Evolutionary conservation across 2,113 vertebrate genomes (phyloP).

Genomic region (Gorsachius goisagi): DNA sequence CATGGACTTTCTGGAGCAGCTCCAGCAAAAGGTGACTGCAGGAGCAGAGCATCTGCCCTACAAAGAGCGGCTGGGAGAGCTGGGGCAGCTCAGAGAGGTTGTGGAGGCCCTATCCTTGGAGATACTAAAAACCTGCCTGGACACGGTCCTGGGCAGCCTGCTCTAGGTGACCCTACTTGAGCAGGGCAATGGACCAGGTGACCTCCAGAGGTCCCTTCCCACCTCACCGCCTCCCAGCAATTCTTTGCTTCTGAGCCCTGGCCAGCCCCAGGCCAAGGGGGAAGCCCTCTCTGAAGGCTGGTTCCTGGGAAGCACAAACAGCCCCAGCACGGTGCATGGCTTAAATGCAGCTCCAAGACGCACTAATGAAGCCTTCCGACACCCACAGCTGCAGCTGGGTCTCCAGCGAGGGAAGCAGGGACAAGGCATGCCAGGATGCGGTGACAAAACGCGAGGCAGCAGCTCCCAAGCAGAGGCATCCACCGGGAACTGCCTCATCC

Average conservation of each 20-base stretch:
- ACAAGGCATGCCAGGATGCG: background rate
- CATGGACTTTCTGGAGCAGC: background rate
- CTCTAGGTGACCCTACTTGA: background rate
- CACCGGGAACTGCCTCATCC: background rate
- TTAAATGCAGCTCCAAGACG: background rate
- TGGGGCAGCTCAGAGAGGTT: background rate
- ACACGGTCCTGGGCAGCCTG: background rate
- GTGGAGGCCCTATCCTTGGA: background rate
- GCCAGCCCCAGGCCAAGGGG: background rate
- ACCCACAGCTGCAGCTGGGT: background rate
- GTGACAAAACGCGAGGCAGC: background rate
- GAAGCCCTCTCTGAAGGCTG: background rate
- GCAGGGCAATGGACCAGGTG: background rate
- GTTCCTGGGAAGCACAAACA: background rate
- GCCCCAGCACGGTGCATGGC: rapidly evolving
- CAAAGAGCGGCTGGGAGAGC: background rate
- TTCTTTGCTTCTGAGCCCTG: background rate
- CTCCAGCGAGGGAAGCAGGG: background rate
- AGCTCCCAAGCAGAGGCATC: background rate
- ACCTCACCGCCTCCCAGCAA: background rate
- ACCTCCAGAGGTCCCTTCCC: background rate
- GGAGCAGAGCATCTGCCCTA: background rate
- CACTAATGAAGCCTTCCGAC: background rate
- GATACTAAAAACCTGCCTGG: background rate
- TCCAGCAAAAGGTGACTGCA: background rate